Conservation (phyloP, 2,797 vertebrate species). For the Tarsius wallacei region DNA sequence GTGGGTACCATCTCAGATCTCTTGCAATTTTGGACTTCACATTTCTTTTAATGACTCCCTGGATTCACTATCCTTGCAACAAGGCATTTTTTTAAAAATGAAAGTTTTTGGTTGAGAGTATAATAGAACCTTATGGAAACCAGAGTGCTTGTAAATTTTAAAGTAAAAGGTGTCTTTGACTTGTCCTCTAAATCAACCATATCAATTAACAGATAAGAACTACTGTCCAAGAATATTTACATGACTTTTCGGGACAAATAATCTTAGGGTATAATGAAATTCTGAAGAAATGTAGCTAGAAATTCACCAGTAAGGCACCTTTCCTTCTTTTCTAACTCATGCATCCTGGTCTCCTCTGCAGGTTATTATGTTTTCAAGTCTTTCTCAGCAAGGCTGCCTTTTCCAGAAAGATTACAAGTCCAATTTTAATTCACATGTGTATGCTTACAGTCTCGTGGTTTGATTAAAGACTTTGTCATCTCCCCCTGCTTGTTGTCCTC, state of each 20-base stretch:
- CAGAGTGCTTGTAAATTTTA: background rate
- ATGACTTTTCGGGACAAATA: background rate
- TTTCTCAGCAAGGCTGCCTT: background rate
- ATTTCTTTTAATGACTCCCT: background rate
- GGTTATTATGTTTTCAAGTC: background rate
- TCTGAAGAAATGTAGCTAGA: background rate
- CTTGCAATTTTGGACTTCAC: background rate
- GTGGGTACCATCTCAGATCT: background rate
- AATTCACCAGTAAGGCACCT: background rate
- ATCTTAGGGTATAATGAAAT: background rate
- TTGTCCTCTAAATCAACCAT: background rate
- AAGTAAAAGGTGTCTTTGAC: background rate
- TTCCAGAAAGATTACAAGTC: background rate
- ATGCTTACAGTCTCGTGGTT: background rate
- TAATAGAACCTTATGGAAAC: background rate
- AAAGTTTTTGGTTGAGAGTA: background rate
- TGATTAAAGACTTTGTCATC: background rate
- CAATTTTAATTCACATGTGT: background rate
- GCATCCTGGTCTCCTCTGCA: background rate
- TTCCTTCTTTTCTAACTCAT: background rate
- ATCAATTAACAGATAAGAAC: background rate
- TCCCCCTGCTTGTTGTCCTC: background rate
- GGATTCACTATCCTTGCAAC: background rate
- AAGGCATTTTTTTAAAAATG: background rate
- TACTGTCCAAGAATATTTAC: background rate